Evolutionary conservation across 92 coral and sea anemone species (phyloP).

Genomic region (Phymanthus crucifer): DNA sequence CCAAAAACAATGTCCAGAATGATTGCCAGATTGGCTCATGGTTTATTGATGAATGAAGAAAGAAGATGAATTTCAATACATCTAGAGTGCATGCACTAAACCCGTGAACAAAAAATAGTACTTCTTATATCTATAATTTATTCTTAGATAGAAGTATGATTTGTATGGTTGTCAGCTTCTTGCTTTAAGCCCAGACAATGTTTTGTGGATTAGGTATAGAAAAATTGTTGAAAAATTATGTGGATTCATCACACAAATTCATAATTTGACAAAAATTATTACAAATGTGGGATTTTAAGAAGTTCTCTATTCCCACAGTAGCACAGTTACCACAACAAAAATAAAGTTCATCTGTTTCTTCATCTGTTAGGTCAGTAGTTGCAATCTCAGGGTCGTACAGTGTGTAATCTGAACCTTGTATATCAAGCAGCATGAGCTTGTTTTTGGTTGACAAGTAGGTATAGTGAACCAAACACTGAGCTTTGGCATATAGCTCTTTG

Average conservation of each 20-base stretch:
- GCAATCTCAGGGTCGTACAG: conserved; percentile 75
- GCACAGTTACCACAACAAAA: conserved; percentile 76
- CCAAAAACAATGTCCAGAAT: no score
- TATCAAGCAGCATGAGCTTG: conserved; percentile 61
- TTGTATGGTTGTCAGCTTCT: no score
- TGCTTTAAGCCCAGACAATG: no score
- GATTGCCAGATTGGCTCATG: no score
- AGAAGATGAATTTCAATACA: no score
- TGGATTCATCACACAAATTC: conserved; percentile 1
- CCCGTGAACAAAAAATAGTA: no score
- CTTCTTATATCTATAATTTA: no score
- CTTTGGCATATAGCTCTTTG: conserved; percentile 60
- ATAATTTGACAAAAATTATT: conserved; percentile 62
- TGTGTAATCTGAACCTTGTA: conserved; percentile 69
- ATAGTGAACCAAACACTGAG: conserved; percentile 61
- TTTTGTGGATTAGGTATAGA: no score
- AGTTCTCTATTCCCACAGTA: conserved; percentile 50
- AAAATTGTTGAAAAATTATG: no score
- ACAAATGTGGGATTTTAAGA: conserved; percentile 55
- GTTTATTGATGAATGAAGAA: no score
- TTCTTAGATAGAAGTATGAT: no score
- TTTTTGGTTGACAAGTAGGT: conserved; percentile 35
- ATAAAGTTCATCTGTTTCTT: conserved; percentile 39
- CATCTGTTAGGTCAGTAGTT: conserved; percentile 38
- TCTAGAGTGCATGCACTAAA: no score